phyloP scores from a whole-genome alignment of 2,797 vertebrate genomes.

The Pseudochaenichthys georgianus region DNA sequence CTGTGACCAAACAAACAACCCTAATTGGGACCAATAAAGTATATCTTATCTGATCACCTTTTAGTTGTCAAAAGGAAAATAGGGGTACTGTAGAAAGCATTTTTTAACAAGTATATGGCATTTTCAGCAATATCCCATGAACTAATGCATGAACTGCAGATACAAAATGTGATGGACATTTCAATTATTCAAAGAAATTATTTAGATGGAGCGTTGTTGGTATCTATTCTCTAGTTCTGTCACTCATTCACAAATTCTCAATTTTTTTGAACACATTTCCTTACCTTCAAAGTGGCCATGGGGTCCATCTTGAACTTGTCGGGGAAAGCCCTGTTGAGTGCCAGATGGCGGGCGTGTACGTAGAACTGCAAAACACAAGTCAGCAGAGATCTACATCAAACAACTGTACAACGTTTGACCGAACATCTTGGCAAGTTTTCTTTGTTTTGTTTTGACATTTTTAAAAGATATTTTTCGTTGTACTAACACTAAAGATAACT shows the following conservation, averaged over 20 bases:
- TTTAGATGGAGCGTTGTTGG: neutral
- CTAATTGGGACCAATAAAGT: too few relatives aligned
- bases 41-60: too few relatives aligned
- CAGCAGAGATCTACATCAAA: constrained; percentile 4
- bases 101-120: too few relatives aligned
- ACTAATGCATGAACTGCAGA: neutral
- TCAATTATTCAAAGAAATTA: neutral
- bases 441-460: neutral
- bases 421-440: neutral
- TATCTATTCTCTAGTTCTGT: neutral
- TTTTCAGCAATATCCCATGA: too few relatives aligned
- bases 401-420: neutral
- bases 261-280: neutral
- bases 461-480: neutral
- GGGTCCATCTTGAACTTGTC: constrained; percentile 90
- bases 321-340: constrained; percentile 93
- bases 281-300: constrained; percentile 86
- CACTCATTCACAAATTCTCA: neutral
- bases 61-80: too few relatives aligned
- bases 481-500: neutral
- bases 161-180: neutral
- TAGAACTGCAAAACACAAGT: constrained; percentile 88
- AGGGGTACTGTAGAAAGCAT: too few relatives aligned
- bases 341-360: constrained; percentile 91
- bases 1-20: too few relatives aligned